Percentiles rank a stretch among this genome's conserved stretches.
These are phyloP conservation scores for Cyclargus thomasi DNA, from an alignment of 1,140 invertebrate species.

Conservation along the genomic window DNA sequence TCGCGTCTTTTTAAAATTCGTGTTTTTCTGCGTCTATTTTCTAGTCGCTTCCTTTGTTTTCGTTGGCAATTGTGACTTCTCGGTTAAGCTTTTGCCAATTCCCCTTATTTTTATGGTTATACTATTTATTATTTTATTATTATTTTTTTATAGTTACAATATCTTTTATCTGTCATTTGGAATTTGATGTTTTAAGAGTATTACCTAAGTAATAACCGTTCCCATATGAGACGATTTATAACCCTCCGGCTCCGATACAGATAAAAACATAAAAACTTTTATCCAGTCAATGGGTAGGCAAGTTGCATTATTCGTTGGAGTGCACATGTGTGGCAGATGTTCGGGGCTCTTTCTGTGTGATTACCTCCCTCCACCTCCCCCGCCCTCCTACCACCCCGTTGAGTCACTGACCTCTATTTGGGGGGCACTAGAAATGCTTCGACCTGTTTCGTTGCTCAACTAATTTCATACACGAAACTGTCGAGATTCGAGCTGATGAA, in stretches of 20 bases:
- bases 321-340: slow-evolving; percentile 71
- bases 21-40: not conserved
- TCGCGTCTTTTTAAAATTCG: not conserved
- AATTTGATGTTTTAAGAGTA: too few species aligned
- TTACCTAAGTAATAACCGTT: too few species aligned
- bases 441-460: slow-evolving; percentile 49
- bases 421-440: slow-evolving; percentile 50
- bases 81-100: not conserved
- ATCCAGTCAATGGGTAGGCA: slow-evolving; percentile 46
- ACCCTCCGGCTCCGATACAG: not conserved
- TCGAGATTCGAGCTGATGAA: not conserved
- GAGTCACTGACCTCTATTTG: slow-evolving; percentile 66
- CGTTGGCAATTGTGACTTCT: not conserved
- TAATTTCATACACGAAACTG: slow-evolving; percentile 3
- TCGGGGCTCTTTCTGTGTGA: slow-evolving; percentile 66
- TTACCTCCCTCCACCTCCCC: slow-evolving; percentile 45
- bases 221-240: not conserved
- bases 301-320: slow-evolving; percentile 65
- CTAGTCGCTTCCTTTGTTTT: not conserved
- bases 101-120: too few species aligned
- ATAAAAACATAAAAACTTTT: slow-evolving; percentile 52
- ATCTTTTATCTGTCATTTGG: too few species aligned
- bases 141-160: too few species aligned
- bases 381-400: slow-evolving; percentile 47
- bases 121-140: too few species aligned